A percentile compares a stretch with the other conserved stretches of the same genome.
phyloP scores from a whole-genome alignment of 1,140 invertebrate genomes.

The Anastrepha obliqua region DNA sequence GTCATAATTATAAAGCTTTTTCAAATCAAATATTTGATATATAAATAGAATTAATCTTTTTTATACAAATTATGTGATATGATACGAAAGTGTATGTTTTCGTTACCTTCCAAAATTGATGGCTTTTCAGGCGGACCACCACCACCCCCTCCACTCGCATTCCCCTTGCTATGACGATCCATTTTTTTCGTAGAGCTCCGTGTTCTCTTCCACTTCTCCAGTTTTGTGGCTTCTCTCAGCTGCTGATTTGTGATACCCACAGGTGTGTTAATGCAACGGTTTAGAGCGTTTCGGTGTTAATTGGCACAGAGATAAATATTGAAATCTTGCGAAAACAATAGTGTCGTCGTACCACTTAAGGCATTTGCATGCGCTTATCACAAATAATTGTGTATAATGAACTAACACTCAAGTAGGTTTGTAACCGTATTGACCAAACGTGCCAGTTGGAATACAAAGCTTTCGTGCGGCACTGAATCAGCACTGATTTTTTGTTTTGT shows the following conservation, averaged over 20 bases:
- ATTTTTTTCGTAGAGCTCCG: conserved; percentile 71
- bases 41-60: not conserved
- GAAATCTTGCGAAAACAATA: not conserved
- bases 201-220: conserved; percentile 74
- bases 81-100: no score
- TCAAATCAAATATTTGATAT: no score
- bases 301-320: not conserved
- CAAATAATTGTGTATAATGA: not conserved
- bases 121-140: conserved; percentile 64
- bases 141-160: conserved; percentile 49
- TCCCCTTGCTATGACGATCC: conserved; percentile 63
- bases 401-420: no score
- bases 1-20: no score
- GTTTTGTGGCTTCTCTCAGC: conserved; percentile 59
- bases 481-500: not conserved
- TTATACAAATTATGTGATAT: no score
- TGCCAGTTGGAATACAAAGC: not conserved
- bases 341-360: not conserved
- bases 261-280: not conserved
- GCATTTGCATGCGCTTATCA: not conserved
- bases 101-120: conserved; percentile 69
- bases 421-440: not conserved
- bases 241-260: conserved; percentile 4
- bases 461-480: not conserved
- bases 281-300: not conserved